Base-by-base conservation (phyloP, 1,140 invertebrate genomes). In the Solen grandis region DNA sequence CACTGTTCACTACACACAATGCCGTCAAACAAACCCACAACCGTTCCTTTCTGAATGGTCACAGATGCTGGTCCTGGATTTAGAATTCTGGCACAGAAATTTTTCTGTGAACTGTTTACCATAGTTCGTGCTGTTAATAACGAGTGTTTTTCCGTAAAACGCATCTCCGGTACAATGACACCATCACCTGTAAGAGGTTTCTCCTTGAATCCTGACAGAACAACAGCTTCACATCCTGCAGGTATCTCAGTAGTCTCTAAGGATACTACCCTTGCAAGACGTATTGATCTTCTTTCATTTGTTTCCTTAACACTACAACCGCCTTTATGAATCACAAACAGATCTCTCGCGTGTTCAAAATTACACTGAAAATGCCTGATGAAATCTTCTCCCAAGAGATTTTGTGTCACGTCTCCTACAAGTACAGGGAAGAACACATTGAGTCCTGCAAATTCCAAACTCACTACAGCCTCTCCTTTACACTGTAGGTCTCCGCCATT, bases 351-450 rank as follows among this genome's bases (percentile, higher is more conserved):
- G n/a, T n/a, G n/a, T n/a, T n/a, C n/a, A n/a, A n/a, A n/a, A n/a
- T n/a, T n/a, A n/a, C n/a, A n/a, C n/a, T n/a, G n/a, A n/a, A n/a
- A n/a, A n/a, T n/a, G n/a, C n/a, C n/a, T n/a, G n/a, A n/a, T n/a
- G n/a, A n/a, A n/a, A n/a, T n/a, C n/a, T n/a, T n/a, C n/a, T n/a
- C n/a, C n/a, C 5, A 72, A 52, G 16, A 79, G 36, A 31, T 84
- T 84, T 29, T 60, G 31, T 16, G 46, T 59, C 8, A 84, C 72
- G 31, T 65, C 76, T 29, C 76, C 82, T 36, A 84, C 76, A 22
- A 84, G 60, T 14, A 84, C 72, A 38, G 54, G 63, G 63, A 74
- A 72, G n/a, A 68, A 73, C 29, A 70, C 52, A 38, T 72, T 78
- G 2, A 19, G 5, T 19, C 66, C 82, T 50, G 52, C 38, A 52